Evolutionary conservation across 1,140 invertebrate genomes (phyloP).

Genomic region (Laupala kohalensis): DNA sequence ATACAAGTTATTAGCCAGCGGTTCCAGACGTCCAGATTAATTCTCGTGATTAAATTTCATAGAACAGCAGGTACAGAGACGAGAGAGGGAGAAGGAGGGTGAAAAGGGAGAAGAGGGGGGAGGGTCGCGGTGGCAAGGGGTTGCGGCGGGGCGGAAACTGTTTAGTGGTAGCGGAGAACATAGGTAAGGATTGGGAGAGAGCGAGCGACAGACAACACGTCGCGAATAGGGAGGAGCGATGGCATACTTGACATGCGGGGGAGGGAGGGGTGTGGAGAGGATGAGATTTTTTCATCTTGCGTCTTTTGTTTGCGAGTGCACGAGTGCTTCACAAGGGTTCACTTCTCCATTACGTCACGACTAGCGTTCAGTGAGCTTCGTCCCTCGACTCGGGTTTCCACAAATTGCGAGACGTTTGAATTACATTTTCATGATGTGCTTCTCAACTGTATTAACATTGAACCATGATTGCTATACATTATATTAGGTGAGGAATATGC

Average conservation of each 20-base stretch:
- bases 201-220: background rate
- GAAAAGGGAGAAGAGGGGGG: background rate
- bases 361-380: no score
- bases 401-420: no score
- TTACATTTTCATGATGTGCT: no score
- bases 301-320: constrained; percentile 9
- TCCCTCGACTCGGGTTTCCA: no score
- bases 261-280: background rate
- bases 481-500: no score
- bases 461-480: no score
- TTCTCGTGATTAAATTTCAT: constrained; percentile 18
- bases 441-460: no score
- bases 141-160: background rate
- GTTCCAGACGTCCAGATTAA: constrained; percentile 18
- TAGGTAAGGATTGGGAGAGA: background rate
- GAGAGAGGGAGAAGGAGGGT: background rate
- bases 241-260: no score
- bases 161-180: background rate
- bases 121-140: background rate
- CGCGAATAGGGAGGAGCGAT: background rate
- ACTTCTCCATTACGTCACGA: no score
- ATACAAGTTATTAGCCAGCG: constrained; percentile 15
- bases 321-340: no score
- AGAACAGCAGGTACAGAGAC: constrained; percentile 11
- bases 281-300: background rate